These are phyloP conservation scores for Eledone cirrhosa DNA, from an alignment of 2,888 invertebrate species.

Conservation along the genomic window DNA sequence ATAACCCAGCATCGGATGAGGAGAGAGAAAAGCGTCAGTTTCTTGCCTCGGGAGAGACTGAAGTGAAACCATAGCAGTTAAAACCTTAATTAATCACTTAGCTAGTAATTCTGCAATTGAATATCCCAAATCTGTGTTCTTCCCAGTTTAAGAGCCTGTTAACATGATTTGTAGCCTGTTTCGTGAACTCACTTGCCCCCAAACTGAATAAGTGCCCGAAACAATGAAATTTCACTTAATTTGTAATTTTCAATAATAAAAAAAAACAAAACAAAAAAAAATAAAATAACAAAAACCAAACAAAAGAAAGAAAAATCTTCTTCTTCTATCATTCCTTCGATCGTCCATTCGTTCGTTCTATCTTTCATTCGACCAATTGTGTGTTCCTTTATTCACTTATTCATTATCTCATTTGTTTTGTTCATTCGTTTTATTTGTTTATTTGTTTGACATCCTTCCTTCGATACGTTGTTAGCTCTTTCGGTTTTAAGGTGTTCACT, in stretches of 20 bases:
- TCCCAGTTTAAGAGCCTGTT: constrained; percentile 25
- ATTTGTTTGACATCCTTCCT: too few species aligned
- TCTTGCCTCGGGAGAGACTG: constrained; percentile 17
- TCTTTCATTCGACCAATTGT: too few species aligned
- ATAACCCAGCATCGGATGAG: constrained; percentile 11
- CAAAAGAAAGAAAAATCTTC: too few species aligned
- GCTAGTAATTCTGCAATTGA: constrained; percentile 27
- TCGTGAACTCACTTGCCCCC: constrained; percentile 24
- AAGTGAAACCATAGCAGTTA: constrained; percentile 11
- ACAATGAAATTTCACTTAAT: constrained; percentile 25
- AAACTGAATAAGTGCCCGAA: constrained; percentile 20
- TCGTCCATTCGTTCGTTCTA: too few species aligned
- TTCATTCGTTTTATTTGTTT: too few species aligned
- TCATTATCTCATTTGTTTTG: too few species aligned
- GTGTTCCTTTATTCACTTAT: too few species aligned
- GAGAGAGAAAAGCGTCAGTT: constrained; percentile 1
- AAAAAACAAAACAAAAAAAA: too few species aligned
- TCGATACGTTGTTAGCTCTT: too few species aligned
- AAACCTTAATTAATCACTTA: constrained; percentile 24
- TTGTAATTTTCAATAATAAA: constrained; percentile 26
- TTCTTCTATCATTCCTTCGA: too few species aligned
- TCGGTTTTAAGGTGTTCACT: too few species aligned
- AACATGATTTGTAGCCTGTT: constrained; percentile 22
- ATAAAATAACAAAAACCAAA: too few species aligned
- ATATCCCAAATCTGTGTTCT: constrained; percentile 26